Base-by-base conservation (phyloP, 2,113 vertebrate genomes). In the Dicaeum eximium region DNA sequence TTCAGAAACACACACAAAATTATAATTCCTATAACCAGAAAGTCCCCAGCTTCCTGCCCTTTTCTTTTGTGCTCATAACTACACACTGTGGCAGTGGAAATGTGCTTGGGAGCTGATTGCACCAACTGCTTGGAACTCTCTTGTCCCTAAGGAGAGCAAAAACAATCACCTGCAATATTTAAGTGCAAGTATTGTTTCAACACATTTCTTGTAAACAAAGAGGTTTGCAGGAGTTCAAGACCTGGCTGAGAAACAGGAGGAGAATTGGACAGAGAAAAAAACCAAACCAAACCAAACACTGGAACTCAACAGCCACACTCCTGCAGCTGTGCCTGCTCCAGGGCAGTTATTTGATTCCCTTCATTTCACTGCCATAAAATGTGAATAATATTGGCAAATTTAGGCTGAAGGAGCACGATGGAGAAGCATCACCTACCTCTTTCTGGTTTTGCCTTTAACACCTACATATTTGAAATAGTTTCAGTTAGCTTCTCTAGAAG, bases 21-120 rank as follows among this genome's bases (percentile, higher is more conserved):
- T 95, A 69, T 38, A 92, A 88, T 77, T 91, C 58, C 40, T 33
- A 45, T 88, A 93, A 56, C 79, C 73, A 77, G 57, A 78, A 89
- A 65, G 35, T 78, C 40, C 54, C 80, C 94, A 23, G 14, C 44
- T 93, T 95, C 54, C 40, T 90, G 50, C 38, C 42, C 30, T 47
- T 72, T 69, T 37, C 38, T 87, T 93, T 65, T 93, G 56, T 69
- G 24, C 33, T 80, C 42, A 87, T 53, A 96, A 90, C 81, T 90
- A 62, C 15, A 35, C 10, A 7, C 37, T 91, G 38, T 87, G 44
- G 88, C 88, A 93, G 25, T 83, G 65, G 70, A 88, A 91, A 54
- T 74, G 57, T 50, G 84, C 93, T 92, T 19, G 58, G 84, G 60
- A 95, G 79, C 86, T 78, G 79, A 88, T 4, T 84, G 61, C 47